phyloP scores from a whole-genome alignment of 2,888 invertebrate genomes.

The Cantharis rufa region DNA sequence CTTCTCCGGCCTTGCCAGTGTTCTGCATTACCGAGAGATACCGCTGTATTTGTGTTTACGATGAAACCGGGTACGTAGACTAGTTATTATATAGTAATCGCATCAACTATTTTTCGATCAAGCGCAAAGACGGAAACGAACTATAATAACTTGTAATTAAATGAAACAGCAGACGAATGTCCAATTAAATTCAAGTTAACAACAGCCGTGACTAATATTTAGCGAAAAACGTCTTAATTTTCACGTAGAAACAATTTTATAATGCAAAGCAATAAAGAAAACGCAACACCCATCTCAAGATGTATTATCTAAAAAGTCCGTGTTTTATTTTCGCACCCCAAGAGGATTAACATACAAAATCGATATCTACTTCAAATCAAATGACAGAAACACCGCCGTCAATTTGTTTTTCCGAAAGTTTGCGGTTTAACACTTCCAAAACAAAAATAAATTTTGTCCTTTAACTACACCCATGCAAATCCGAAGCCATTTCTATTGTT shows the following conservation, averaged over 20 bases:
- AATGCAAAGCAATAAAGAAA: constrained; percentile 11
- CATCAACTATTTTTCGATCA: not conserved
- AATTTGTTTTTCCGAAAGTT: constrained; percentile 4
- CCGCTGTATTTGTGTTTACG: no score
- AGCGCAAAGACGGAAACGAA: not conserved
- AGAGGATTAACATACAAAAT: constrained; percentile 17
- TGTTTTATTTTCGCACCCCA: constrained; percentile 17
- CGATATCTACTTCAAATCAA: constrained; percentile 21
- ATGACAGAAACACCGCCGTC: constrained; percentile 21
- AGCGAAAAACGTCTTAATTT: not conserved
- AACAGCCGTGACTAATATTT: not conserved
- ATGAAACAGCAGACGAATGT: not conserved
- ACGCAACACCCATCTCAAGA: constrained; percentile 15
- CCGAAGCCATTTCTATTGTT: not conserved
- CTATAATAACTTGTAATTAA: not conserved
- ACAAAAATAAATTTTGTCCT: constrained; percentile 2
- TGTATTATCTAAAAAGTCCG: constrained; percentile 16
- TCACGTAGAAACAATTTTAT: not conserved
- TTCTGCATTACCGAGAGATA: no score
- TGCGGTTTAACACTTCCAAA: not conserved
- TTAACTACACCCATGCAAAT: constrained; percentile 7
- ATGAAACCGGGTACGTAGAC: no score
- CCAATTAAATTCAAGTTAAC: not conserved
- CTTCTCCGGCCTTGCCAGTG: no score
- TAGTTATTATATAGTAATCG: no score